These are phyloP conservation scores for Ptychoptera albimana DNA, from an alignment of 2,888 invertebrate genomes.

Conservation along the genomic window DNA sequence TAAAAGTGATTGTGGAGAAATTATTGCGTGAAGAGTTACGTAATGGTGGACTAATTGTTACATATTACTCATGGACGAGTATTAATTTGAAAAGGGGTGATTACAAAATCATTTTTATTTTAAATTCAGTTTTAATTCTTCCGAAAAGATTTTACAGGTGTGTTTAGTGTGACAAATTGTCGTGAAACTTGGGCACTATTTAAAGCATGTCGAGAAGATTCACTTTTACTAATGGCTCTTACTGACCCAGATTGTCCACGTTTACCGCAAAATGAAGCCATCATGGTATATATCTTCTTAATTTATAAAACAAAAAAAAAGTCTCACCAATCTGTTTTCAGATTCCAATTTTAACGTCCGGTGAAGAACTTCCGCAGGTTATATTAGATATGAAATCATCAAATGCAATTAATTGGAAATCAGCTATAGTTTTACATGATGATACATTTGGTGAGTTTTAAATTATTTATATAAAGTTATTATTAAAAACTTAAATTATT, in stretches of 20 bases:
- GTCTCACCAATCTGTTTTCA: slow-evolving; percentile 8
- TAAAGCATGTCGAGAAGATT: slow-evolving; percentile 41
- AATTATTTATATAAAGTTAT: not conserved
- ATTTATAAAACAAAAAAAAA: not conserved
- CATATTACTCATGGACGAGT: slow-evolving; percentile 49
- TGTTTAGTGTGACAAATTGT: slow-evolving; percentile 61
- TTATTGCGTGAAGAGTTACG: slow-evolving; percentile 46
- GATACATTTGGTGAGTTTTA: slow-evolving; percentile 45
- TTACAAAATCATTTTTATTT: too few species aligned
- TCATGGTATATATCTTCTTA: slow-evolving; percentile 34
- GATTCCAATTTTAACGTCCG: slow-evolving; percentile 46
- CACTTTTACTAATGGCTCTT: slow-evolving; percentile 53
- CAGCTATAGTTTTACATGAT: slow-evolving; percentile 55
- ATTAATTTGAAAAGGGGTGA: slow-evolving; percentile 55
- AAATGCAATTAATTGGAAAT: slow-evolving; percentile 52
- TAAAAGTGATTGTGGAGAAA: slow-evolving; percentile 46
- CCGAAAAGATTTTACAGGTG: slow-evolving; percentile 47
- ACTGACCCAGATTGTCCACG: slow-evolving; percentile 69
- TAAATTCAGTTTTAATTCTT: not conserved
- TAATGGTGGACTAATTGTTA: slow-evolving; percentile 50
- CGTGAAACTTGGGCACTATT: slow-evolving; percentile 57
- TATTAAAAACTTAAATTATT: slow-evolving; percentile 18
- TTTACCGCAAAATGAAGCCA: slow-evolving; percentile 45
- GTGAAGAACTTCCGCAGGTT: slow-evolving; percentile 62
- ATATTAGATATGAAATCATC: slow-evolving; percentile 55